These are phyloP conservation scores for Ptilorrhoa leucosticta DNA, from an alignment of 2,113 vertebrate species.

Conservation along the genomic window DNA sequence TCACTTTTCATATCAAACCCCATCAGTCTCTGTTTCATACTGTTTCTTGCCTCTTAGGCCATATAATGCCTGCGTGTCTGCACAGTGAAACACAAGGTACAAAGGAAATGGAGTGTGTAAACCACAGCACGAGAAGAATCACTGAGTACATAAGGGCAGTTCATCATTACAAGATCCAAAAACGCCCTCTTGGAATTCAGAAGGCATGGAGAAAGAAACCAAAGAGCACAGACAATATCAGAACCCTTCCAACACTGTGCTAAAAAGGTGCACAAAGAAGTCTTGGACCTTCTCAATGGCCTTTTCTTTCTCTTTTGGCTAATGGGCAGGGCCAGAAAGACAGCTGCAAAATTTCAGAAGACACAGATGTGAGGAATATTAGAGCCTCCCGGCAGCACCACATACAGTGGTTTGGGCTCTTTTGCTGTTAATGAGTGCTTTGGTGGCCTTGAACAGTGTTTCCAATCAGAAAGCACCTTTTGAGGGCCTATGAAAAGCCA, in stretches of 20 bases:
- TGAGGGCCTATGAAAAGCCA: background rate
- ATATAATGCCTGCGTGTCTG: background rate
- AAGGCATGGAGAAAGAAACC: background rate
- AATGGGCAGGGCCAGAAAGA: background rate
- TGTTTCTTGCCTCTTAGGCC: background rate
- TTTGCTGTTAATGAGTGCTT: background rate
- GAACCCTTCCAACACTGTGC: background rate
- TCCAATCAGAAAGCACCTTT: background rate
- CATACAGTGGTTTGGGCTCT: background rate
- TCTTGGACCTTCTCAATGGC: background rate
- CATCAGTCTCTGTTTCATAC: background rate
- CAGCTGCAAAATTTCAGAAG: background rate
- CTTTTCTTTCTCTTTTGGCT: background rate
- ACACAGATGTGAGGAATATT: background rate
- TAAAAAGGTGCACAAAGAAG: background rate
- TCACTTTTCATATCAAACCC: background rate
- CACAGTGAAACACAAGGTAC: background rate
- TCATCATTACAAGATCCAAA: background rate
- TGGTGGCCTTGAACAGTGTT: background rate
- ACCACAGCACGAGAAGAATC: background rate
- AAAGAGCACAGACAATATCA: background rate
- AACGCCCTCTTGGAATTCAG: background rate
- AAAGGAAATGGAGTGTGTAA: background rate
- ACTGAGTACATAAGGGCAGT: background rate
- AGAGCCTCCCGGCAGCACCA: background rate